phyloP scores from a whole-genome alignment of 2,113 vertebrate genomes.

The Entosphenus tridentatus region DNA sequence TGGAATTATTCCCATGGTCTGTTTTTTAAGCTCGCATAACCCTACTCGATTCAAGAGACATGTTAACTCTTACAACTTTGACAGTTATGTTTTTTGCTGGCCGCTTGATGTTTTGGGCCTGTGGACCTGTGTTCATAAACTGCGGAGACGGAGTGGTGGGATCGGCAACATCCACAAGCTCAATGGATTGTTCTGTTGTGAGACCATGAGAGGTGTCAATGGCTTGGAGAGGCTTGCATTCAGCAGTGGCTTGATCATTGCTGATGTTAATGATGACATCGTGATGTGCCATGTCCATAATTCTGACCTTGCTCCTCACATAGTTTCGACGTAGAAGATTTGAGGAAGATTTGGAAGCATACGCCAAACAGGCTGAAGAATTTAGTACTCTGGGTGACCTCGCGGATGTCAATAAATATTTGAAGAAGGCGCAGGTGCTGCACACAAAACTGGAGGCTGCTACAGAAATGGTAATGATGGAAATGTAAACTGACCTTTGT shows the following conservation, averaged over 20 bases:
- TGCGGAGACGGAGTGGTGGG: not conserved
- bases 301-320: constrained; percentile 5
- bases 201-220: not conserved
- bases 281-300: not conserved
- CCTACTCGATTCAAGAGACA: not conserved
- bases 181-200: not conserved
- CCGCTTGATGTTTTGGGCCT: too few relatives aligned
- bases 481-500: not conserved
- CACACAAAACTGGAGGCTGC: constrained; percentile 38
- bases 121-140: not conserved
- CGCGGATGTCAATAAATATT: constrained; percentile 31
- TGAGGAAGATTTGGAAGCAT: constrained; percentile 42
- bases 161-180: not conserved
- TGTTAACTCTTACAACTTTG: not conserved
- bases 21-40: not conserved
- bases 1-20: not conserved
- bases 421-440: constrained; percentile 41
- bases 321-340: constrained; percentile 36
- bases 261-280: not conserved
- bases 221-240: not conserved
- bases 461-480: constrained; percentile 32
- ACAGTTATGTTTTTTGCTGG: too few relatives aligned
- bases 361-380: constrained; percentile 35
- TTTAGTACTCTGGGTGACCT: constrained; percentile 30
- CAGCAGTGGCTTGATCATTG: not conserved